Base-by-base conservation (phyloP, 2,888 invertebrate genomes). In the Apodemia zela region DNA sequence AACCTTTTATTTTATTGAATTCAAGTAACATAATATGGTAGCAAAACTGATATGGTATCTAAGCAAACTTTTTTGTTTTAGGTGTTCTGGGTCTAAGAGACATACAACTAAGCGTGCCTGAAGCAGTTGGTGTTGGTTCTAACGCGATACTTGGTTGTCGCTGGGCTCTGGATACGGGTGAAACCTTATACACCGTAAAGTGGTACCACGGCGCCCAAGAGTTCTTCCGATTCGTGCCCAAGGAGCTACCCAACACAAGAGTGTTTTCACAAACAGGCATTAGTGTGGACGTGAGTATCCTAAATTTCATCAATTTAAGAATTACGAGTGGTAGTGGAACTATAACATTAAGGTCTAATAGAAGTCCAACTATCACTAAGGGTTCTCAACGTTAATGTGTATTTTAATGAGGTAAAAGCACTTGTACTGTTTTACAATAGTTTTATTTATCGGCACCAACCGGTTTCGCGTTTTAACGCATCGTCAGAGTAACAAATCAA, bases 191-290 rank as follows among this genome's bases (percentile, higher is more conserved):
- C 85, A 94, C 95, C 45, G 95, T 96, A 71, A 96, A 96, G 84
- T 96, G 96, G 96, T 96, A 96, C 90, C 95, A 95, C 80, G 95
- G 95, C 2, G 86, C 92, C 10, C 93, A 94, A 71, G 96, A 96
- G 84, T 96, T 96, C 92, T 96, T 95, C 89, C 93, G 96, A 71
- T 96, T 93, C 80, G 94, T 96, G 72, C 96, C 96, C n/a, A 96
- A 96, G 80, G 96, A 96, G 78, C 84, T 95, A 71, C 96, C 96
- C n/a, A 94, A 95, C 70, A 95, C 95, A 10, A 93, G 94, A 67
- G 94, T 95, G 61, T 96, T 96, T 80, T 94, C 94, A 4, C 93
- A 94, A 71, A 94, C 94, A 3, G 95, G 94, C 62, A 89, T 93
- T 66, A 89, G 88, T 70, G 95, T 96, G 66, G 95, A 96, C 81